These are phyloP conservation scores for Cephalopachus bancanus DNA, from an alignment of 2,797 vertebrate species.

Conservation along the genomic window DNA sequence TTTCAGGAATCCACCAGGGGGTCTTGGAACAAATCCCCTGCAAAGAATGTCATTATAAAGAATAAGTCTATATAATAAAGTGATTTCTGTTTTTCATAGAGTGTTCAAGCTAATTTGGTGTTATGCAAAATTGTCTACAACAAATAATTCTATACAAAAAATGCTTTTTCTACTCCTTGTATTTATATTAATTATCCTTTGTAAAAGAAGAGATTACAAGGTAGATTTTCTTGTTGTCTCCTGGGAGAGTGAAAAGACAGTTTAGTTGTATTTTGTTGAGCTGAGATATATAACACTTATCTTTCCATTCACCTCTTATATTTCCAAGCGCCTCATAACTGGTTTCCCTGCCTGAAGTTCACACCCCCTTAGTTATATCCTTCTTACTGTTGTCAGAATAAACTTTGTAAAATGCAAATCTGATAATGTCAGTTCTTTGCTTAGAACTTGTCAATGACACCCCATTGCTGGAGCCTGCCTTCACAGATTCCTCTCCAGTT, in stretches of 20 bases:
- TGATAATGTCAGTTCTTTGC: constrained; percentile 66
- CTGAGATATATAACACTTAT: not conserved
- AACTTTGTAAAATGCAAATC: constrained; percentile 58
- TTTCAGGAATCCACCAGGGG: not conserved
- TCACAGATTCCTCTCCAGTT: constrained; percentile 30
- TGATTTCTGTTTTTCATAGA: constrained; percentile 3
- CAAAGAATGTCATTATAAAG: not conserved
- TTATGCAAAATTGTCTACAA: constrained; percentile 37
- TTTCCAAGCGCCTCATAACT: not conserved
- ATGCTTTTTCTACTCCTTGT: not conserved
- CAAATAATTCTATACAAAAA: not conserved
- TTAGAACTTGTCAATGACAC: constrained; percentile 63
- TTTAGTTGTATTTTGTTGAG: not conserved
- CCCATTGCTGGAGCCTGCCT: constrained; percentile 29
- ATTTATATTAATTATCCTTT: constrained; percentile 37
- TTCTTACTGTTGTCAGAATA: constrained; percentile 48
- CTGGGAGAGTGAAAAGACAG: not conserved
- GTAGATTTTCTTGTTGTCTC: not conserved
- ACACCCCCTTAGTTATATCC: not conserved
- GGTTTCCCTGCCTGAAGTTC: constrained; percentile 49
- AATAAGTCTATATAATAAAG: constrained; percentile 12
- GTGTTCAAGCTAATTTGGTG: constrained; percentile 6
- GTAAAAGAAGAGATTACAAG: constrained; percentile 35
- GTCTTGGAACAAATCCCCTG: not conserved
- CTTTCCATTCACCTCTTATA: not conserved